These are phyloP conservation scores for Danio aesculapii DNA, from an alignment of 2,797 vertebrate genomes.

Conservation along the genomic window DNA sequence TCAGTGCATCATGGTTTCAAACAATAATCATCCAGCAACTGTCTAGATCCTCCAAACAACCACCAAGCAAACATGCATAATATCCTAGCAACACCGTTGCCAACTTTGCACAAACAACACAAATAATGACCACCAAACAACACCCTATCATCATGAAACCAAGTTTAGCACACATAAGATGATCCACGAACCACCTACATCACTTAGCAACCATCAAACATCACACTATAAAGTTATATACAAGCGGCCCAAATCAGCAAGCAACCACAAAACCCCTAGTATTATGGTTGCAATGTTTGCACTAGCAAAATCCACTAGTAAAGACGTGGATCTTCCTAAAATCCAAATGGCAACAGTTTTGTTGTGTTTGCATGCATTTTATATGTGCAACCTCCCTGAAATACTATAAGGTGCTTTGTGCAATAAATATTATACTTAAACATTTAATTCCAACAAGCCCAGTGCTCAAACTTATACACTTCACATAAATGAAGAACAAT, in stretches of 20 bases:
- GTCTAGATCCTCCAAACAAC: too few relatives aligned
- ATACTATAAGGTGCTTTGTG: neutral
- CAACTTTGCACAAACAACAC: too few relatives aligned
- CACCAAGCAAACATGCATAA: too few relatives aligned
- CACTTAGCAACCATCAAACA: neutral
- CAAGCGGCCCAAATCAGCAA: neutral
- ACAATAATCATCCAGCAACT: too few relatives aligned
- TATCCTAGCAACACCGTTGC: too few relatives aligned
- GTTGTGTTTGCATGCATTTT: neutral
- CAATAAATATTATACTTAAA: neutral
- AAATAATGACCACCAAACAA: neutral
- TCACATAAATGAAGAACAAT: conserved; percentile 22
- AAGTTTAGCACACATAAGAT: neutral
- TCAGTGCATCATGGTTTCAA: too few relatives aligned
- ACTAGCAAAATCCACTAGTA: too few relatives aligned
- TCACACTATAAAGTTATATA: neutral
- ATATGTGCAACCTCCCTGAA: neutral
- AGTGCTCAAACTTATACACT: conserved; percentile 15
- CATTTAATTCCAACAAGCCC: conserved; percentile 25
- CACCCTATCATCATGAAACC: neutral
- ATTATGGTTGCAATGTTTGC: neutral
- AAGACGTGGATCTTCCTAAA: neutral
- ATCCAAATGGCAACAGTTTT: neutral
- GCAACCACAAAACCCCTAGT: neutral
- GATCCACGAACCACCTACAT: neutral